Evolutionary conservation across 23 tunicate genomes (phyloP).

Genomic region (Phallusia fumigata): DNA sequence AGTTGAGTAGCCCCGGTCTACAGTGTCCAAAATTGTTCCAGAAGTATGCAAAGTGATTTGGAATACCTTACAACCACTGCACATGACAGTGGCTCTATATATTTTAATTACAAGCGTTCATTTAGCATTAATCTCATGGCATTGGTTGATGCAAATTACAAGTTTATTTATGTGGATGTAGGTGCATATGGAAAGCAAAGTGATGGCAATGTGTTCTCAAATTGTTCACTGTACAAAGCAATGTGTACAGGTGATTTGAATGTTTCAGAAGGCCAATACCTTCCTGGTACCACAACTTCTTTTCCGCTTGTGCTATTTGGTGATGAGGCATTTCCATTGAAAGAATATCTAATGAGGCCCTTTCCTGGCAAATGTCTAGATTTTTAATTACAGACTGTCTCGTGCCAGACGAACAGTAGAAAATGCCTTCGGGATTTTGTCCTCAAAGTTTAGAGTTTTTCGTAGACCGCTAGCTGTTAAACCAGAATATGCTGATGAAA

Average conservation of each 20-base stretch:
- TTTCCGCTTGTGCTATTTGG: conserved; percentile 23
- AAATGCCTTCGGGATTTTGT: neutral
- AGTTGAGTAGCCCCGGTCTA: no score
- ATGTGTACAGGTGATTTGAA: neutral
- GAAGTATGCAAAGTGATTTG: no score
- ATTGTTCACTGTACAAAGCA: neutral
- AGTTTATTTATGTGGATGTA: conserved; percentile 32
- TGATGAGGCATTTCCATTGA: conserved; percentile 23
- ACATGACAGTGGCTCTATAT: conserved; percentile 15
- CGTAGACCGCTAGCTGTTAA: neutral
- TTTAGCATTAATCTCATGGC: conserved; percentile 27
- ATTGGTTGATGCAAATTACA: conserved; percentile 35
- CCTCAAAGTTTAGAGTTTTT: neutral
- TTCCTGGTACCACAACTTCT: neutral
- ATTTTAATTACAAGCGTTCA: neutral
- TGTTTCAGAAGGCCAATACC: neutral
- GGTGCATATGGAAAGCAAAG: conserved; percentile 28
- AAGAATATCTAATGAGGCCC: neutral
- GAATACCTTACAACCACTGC: no score
- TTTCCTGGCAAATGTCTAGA: neutral
- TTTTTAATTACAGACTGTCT: conserved; percentile 1
- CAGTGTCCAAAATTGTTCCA: no score
- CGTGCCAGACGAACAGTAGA: neutral
- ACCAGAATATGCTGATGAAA: neutral
- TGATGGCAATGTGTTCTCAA: neutral